Base-by-base conservation (phyloP, 2,888 invertebrate genomes). In the Acanthopleura granulata region DNA sequence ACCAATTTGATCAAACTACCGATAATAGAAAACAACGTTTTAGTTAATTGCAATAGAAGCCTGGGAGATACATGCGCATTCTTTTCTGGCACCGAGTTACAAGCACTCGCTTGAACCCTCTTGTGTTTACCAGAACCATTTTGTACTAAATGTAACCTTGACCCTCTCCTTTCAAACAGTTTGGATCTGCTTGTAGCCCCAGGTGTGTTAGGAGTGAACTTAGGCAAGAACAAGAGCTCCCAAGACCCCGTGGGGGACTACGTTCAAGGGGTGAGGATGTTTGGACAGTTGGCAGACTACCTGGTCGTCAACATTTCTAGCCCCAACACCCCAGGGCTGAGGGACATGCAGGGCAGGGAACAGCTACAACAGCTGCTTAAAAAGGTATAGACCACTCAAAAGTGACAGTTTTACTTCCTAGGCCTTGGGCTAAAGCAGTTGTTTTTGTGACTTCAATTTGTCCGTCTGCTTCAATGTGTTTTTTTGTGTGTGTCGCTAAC, bases 281-380 rank as follows among this genome's bases (percentile, higher is more conserved):
- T 99, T 91, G 94, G 94, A 29, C 92, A 93, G 50, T 90, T 96
- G 62, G 96, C 97, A 0, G 98, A 99, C 91, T 99, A 99, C 91
- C 93, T 99, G 85, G 99, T 99, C 0, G 94, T 99, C 77, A 99
- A 99, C 91, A 92, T 99, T 6, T 98, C 97, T 88, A 96, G 98
- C 90, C 99, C 99, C 0, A 99, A 99, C 88, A 99, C 99, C 0
- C 96, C 96, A 1, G 97, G 97, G 0, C 91, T 99, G 72, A 92
- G 98, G 76, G 92, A 93, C 76, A 91, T 98, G 88, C 99, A 99
- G 90, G 93, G 92, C 40, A 95, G 95, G 90, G 92, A 94, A 71
- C 93, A 94, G 81, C 90, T 99, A 4, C 92, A 93, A 82, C 91
- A 93, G 77, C 91, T 99, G 15, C 89, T 98, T 12, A 83, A 83